Conservation (phyloP, 2,888 invertebrate genomes). For the Bellardia bayeri region DNA sequence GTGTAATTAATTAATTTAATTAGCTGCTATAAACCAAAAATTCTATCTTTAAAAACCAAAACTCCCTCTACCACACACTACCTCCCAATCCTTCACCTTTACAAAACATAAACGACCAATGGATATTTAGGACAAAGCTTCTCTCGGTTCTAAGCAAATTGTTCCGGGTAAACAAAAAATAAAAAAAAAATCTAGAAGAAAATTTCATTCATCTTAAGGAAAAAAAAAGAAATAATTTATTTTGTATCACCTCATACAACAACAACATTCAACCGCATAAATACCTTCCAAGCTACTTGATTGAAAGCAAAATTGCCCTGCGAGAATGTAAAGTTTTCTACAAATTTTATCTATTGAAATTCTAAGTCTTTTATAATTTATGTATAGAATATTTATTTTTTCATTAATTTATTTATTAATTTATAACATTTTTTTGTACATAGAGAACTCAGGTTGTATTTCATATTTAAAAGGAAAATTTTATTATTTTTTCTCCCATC, state of each 20-base stretch:
- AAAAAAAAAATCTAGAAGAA: slow-evolving; percentile 38
- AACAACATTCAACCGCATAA: slow-evolving; percentile 19
- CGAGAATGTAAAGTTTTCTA: slow-evolving; percentile 32
- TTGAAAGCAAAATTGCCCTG: slow-evolving; percentile 34
- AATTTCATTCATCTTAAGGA: slow-evolving; percentile 22
- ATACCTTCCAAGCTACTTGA: slow-evolving; percentile 10
- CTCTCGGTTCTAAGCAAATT: slow-evolving; percentile 1
- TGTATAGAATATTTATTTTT: slow-evolving; percentile 23
- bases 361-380: slow-evolving; percentile 54
- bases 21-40: slow-evolving; percentile 81
- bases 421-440: slow-evolving; percentile 48
- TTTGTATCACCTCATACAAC: slow-evolving; percentile 8
- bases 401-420: slow-evolving; percentile 25
- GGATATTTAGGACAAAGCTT: slow-evolving; percentile 62
- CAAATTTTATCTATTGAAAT: slow-evolving; percentile 55
- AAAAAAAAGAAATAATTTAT: slow-evolving; percentile 13
- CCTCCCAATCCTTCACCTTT: not conserved
- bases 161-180: slow-evolving; percentile 26
- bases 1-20: slow-evolving; percentile 79
- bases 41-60: slow-evolving; percentile 36
- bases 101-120: slow-evolving; percentile 59
- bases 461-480: slow-evolving; percentile 47
- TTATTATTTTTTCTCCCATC: slow-evolving; percentile 10
- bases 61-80: slow-evolving; percentile 3
- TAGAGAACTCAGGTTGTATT: slow-evolving; percentile 70